Evolutionary conservation across 2,113 vertebrate genomes (phyloP).

Genomic region (Pluvianellus socialis): DNA sequence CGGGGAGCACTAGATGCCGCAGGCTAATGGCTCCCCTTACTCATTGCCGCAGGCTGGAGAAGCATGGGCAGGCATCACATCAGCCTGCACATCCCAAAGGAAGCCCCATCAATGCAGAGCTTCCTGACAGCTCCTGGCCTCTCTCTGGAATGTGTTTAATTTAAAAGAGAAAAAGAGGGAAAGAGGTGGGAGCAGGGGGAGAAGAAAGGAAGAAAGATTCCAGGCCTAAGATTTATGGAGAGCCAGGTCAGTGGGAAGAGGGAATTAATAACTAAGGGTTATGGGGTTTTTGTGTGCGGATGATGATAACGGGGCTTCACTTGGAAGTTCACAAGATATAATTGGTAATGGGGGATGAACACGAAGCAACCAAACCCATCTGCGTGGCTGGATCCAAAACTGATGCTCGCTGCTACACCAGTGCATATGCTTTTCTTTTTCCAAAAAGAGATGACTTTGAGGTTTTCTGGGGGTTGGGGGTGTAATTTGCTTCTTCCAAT

Average conservation of each 20-base stretch:
- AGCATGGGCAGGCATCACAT: neutral
- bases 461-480: neutral
- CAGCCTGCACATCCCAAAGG: neutral
- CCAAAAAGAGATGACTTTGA: neutral
- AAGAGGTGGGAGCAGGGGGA: constrained; percentile 15
- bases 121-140: constrained; percentile 36
- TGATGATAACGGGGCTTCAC: neutral
- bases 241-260: constrained; percentile 31
- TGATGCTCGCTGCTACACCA: neutral
- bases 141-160: constrained; percentile 64
- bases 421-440: neutral
- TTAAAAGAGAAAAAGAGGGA: constrained; percentile 44
- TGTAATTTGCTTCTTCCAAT: neutral
- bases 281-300: neutral
- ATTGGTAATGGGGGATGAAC: neutral
- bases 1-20: neutral
- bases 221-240: constrained; percentile 54
- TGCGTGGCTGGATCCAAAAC: neutral
- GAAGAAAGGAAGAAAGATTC: constrained; percentile 56
- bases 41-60: neutral
- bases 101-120: neutral
- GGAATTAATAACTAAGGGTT: constrained; percentile 40
- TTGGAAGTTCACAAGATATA: neutral
- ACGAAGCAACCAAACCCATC: neutral
- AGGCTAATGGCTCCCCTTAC: neutral